Conservation (phyloP, 2,113 vertebrate species). For the Pluvianellus socialis region DNA sequence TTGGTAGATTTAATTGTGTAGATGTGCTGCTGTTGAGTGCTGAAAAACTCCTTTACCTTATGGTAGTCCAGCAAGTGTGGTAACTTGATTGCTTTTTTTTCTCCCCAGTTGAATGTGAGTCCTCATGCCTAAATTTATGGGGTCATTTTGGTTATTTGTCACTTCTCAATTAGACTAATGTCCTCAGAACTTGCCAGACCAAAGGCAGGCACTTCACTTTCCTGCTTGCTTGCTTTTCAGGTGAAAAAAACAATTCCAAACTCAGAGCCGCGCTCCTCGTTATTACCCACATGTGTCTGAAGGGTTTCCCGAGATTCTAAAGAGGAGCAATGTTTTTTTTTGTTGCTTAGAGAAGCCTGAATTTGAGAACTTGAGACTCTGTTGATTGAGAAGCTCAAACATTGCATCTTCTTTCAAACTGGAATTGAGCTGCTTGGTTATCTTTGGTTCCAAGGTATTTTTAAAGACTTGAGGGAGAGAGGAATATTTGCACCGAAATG, state of each 20-base stretch:
- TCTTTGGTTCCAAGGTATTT: background rate
- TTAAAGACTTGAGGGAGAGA: background rate
- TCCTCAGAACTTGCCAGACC: background rate
- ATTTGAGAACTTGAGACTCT: background rate
- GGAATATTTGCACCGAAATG: background rate
- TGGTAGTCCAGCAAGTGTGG: background rate
- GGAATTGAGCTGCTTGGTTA: background rate
- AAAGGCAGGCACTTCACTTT: background rate
- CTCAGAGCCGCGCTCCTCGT: background rate
- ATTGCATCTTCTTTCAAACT: background rate
- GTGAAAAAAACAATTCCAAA: background rate
- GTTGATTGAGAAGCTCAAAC: background rate
- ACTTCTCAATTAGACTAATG: background rate
- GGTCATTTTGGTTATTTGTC: background rate
- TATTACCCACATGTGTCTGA: background rate
- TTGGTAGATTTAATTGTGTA: background rate
- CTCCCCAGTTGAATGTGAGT: background rate
- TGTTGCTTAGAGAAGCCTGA: background rate
- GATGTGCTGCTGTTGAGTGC: background rate
- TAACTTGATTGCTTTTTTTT: background rate
- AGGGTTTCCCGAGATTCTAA: background rate
- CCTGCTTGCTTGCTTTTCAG: background rate
- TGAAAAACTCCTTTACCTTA: background rate
- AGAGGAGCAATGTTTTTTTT: background rate
- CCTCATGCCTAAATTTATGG: background rate